These are phyloP conservation scores for Gymnothorax javanicus DNA, from an alignment of 2,797 vertebrate genomes.

Conservation along the genomic window DNA sequence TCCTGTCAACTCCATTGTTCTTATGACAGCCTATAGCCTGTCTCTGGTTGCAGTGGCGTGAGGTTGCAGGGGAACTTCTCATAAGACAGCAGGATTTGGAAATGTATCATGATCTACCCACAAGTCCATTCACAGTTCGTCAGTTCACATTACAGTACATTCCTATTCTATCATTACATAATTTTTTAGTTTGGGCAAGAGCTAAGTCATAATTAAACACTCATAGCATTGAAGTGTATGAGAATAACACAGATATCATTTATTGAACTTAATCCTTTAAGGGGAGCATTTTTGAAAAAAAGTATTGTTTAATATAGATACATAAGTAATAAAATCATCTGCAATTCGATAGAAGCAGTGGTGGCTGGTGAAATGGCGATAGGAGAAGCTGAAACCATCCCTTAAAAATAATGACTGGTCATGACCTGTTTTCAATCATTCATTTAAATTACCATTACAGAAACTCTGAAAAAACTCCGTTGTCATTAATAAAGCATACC, in stretches of 20 bases:
- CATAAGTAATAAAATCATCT: no score
- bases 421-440: no score
- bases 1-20: background rate
- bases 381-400: no score
- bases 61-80: background rate
- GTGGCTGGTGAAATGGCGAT: no score
- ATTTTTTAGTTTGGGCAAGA: background rate
- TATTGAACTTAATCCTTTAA: no score
- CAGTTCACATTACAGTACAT: background rate
- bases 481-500: no score
- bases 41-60: background rate
- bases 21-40: background rate
- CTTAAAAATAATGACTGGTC: no score
- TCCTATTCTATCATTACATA: background rate
- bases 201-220: background rate
- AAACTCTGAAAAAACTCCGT: no score
- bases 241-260: background rate
- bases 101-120: background rate
- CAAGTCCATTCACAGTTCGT: background rate
- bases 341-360: no score
- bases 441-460: no score
- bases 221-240: background rate
- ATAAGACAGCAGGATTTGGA: constrained; percentile 7
- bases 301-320: no score
- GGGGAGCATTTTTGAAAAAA: no score